Base-by-base conservation (phyloP, 2,113 vertebrate species). In the Peromyscus polionotus region DNA sequence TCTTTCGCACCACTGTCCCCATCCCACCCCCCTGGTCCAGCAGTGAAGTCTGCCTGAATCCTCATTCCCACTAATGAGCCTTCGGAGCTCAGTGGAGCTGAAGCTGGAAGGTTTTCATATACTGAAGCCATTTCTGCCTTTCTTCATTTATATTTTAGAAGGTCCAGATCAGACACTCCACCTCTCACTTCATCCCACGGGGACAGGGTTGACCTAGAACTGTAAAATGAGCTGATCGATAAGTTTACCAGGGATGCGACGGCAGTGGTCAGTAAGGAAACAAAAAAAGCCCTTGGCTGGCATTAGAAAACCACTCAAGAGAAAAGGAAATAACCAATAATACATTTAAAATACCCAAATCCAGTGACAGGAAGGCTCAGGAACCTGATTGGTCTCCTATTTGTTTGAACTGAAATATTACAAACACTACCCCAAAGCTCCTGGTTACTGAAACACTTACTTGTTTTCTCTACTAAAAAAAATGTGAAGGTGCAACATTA, bases 261-360 rank as follows among this genome's bases (percentile, higher is more conserved):
- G 36, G 59, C 84, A 70, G 93, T 76, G 93, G 92, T 96, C 93
- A 97, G 89, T 92, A 63, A 93, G n/a, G 95, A 57, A 94, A 91
- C 45, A 39, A 54, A 61, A 88, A 95, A 81, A 72, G 51, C 24
- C 28, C 70, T 88, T 65, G n/a, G 79, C 83, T 93, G 93, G 91
- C 93, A 92, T 93, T 42, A 90, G 59, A 83, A 42, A 51, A 11
- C 88, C 86, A 12, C 26, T 59, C 84, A 80, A 96, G 68, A 10
- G 14, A 73, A 63, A 63, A 20, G 20, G 72, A 20, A 79, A 87
- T 13, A 61, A 75, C 65, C 57, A 80, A 76, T 88, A 77, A 59
- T 36, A 76, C 20, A 24, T 85, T 80, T 48, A 51, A 67, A 94
- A 95, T 51, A 79, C 39, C 28, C 63, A 48, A 17, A 85, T 75